Evolutionary conservation across 2,113 vertebrate genomes (phyloP), one percentile per base, ranked within the genome.

Genomic region (Xenus cinereus): DNA sequence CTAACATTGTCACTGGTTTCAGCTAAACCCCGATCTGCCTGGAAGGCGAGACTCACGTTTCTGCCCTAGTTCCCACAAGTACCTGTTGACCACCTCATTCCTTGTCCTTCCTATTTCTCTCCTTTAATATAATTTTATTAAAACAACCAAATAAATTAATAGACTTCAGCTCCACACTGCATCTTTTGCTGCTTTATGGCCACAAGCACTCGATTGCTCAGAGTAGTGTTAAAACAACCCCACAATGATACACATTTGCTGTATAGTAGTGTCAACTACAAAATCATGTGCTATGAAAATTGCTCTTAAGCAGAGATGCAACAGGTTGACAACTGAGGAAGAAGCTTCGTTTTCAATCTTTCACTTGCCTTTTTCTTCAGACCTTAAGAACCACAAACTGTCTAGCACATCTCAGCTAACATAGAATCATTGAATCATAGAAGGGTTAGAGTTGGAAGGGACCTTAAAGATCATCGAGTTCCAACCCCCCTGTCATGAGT

Each of bases 241-340:
- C 26, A 69, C 32, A 43, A 26, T 14, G 10, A 15, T 33, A 37
- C 10, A 41, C 4, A 39, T 64, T 72, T 82, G 16, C 28, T 87
- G 12, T 37, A 35, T 12, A 10, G 4, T 30, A 46, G 6, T 0
- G 2, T 23, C 15, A 37, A 33, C 30, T 62, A 1, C 12, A 79
- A 48, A 14, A 41, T 4, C 4, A 20, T 7, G 7, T 63, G 39
- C 43, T 68, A 16, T 51, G 35, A 72, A 94, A 60, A 82, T 35
- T 1, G 6, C 21, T 32, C 19, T 60, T 60, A 85, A 64, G 30
- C 2, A 1, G 9, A 12, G 6, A 28, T 87, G 9, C 8, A 79
- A 20, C 14, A 62, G 6, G 18, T 33, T 67, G 68, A 77, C 83
- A 80, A 8, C 12, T 17, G 39, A 66, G 7, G 23, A 7, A 57